Base-by-base conservation (phyloP, 1,140 invertebrate species). In the Drosophila elegans region DNA sequence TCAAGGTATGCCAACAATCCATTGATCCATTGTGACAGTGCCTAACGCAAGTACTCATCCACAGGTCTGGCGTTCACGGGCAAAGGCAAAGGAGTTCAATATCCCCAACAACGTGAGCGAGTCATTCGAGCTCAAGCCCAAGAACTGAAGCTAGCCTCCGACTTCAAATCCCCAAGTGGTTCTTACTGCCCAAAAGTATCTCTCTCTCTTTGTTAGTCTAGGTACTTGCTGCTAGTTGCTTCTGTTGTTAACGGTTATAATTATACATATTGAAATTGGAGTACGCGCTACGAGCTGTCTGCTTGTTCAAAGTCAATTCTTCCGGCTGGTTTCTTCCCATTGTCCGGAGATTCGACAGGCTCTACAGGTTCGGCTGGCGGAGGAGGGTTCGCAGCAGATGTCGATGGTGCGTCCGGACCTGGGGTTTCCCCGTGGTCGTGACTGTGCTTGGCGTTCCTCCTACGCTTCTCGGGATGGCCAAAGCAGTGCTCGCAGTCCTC, bases 401-500 rank as follows among this genome's bases (percentile, higher is more conserved):
- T 80, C 0, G 74, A 83, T 3, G 83, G 78, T 13, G 51, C 59
- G 10, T 81, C 71, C 2, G 52, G 5, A 10, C 42, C n/a, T 2
- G 63, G 29, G 3, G 68, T 74, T 27, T 52, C 39, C 29, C 48
- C 54, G 25, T 69, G 41, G 34, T 39, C 49, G n/a, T 75, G 38
- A 38, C 57, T 62, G 27, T 63, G 51, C 32, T 39, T 80, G 12
- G 12, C 55, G 38, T 93, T 93, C 69, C 94, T 94, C 71, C 95
- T 95, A 59, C 95, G 94, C 57, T 93, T 93, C 80, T 97, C 96
- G 9, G 96, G 96, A 90, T 97, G 96, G 0, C 97, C 97, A 92
- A 95, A 95, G 92, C 97, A 97, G 89, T 97, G 95, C 81, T 97
- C 97, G 92, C 97, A 97, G 90, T 98, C 97, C 16, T 96, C 96